Percentiles rank a stretch among this genome's conserved stretches.
phyloP scores from a whole-genome alignment of 2,113 vertebrate genomes.

The Catharus bicknelli region DNA sequence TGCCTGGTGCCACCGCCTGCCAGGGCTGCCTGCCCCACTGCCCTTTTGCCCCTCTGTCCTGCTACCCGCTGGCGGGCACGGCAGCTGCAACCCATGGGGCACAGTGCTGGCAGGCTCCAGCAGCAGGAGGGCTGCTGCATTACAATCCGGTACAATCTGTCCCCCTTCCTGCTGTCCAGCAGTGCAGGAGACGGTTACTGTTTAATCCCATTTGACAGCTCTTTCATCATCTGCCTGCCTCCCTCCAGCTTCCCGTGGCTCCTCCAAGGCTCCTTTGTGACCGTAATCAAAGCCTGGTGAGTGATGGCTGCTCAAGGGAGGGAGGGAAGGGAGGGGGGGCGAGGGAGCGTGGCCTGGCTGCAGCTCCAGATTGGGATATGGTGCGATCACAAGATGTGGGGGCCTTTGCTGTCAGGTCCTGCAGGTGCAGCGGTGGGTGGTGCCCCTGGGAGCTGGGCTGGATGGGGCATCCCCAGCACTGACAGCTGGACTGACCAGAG shows the following conservation, averaged over 20 bases:
- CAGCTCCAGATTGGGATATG: rapidly evolving
- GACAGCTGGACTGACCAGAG: background rate
- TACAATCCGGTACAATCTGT: constrained; percentile 45
- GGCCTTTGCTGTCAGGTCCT: background rate
- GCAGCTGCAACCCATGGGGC: background rate
- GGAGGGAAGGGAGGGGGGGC: background rate
- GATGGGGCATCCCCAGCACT: background rate
- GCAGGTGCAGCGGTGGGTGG: background rate
- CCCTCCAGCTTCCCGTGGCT: constrained; percentile 51
- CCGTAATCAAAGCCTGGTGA: constrained; percentile 72
- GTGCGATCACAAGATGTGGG: background rate
- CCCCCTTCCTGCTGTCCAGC: constrained; percentile 53
- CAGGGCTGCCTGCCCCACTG: background rate
- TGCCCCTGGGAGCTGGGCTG: background rate
- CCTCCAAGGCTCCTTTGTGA: constrained; percentile 72
- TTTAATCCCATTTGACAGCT: constrained; percentile 74
- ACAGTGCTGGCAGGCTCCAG: background rate
- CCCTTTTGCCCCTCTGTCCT: background rate
- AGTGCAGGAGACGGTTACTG: constrained; percentile 57
- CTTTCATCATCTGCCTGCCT: constrained; percentile 71
- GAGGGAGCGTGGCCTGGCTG: background rate
- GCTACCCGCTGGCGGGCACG: rapidly evolving
- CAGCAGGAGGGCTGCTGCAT: constrained; percentile 23
- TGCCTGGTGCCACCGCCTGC: rapidly evolving
- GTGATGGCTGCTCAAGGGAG: constrained; percentile 42